Base-by-base conservation (phyloP, 2,113 vertebrate species). In the Misgurnus mizolepis region DNA sequence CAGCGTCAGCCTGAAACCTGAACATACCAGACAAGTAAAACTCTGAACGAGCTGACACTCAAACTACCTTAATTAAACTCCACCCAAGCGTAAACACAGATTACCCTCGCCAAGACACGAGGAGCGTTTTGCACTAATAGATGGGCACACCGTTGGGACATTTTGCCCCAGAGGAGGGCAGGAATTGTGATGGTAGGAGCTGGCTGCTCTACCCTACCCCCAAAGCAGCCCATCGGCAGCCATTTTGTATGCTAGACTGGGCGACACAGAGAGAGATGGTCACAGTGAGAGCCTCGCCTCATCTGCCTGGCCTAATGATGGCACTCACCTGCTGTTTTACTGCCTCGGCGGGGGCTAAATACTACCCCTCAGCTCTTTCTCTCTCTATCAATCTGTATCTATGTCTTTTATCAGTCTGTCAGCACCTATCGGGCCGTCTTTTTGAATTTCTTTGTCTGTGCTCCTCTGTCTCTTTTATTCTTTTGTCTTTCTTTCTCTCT, bases 241-340 rank as follows among this genome's bases (percentile, higher is more conserved):
- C 94, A 92, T 95, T 95, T 94, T 93, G 94, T 94, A 95, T 94
- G 94, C 94, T 95, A 94, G 93, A 94, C 92, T 94, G 92, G 90
- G 86, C 79, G 66, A 92, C 93, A 94, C 92, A 93, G 93, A 94
- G 94, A 96, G 93, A 93, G 93, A 91, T 94, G 90, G 92, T 91
- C 91, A 83, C 81, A 93, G 93, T 92, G 91, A 93, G 92, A 93
- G 92, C 93, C 93, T 90, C 94, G 93, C 94, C 94, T 95, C 95
- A 94, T 97, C 95, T 96, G 95, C 95, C 93, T 93, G 95, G 93
- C 93, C 95, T 97, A 96, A 98, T 97, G 96, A 96, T 94, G 93
- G 94, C 93, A 91, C 95, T 95, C 96, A 98, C 96, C 96, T 97
- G 96, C 96, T 97, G 96, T 96, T 97, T 96, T 95, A 97, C 95